A percentile compares a stretch with the other conserved stretches of the same genome.
phyloP scores from a whole-genome alignment of 2,888 invertebrate genomes.

The Tromatobia lineatoria region DNA sequence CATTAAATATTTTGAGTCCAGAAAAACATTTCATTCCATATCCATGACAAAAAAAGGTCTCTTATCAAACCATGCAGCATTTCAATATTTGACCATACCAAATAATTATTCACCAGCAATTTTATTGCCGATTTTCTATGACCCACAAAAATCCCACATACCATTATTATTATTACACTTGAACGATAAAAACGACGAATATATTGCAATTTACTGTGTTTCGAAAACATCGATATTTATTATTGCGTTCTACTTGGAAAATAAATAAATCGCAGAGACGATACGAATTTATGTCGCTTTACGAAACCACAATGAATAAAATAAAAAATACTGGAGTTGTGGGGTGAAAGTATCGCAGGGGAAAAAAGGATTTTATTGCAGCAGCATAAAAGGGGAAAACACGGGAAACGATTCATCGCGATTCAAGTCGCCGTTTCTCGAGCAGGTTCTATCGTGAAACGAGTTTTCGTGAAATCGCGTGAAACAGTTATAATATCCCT shows the following conservation, averaged over 20 bases:
- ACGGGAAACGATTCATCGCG: constrained; percentile 34
- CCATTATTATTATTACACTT: neutral
- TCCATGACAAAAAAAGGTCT: too few relatives aligned
- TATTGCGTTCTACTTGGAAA: neutral
- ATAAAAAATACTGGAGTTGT: neutral
- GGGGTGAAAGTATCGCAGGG: neutral
- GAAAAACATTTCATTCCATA: too few relatives aligned
- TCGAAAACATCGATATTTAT: neutral
- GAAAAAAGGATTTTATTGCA: neutral
- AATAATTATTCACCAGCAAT: too few relatives aligned
- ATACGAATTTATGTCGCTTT: neutral
- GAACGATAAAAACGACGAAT: neutral
- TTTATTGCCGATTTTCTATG: too few relatives aligned
- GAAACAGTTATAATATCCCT: constrained; percentile 50
- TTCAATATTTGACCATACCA: too few relatives aligned
- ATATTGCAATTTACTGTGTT: neutral
- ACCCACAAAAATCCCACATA: neutral
- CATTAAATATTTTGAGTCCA: neutral
- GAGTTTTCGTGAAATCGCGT: constrained; percentile 29
- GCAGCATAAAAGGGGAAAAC: too few relatives aligned
- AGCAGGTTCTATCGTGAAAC: constrained; percentile 15
- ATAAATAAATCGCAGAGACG: neutral
- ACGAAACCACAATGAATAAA: neutral
- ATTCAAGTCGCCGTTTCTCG: constrained; percentile 14
- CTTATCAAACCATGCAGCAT: neutral